Base-by-base conservation (phyloP, 1,140 invertebrate genomes). In the Zaprionus lachaisei region DNA sequence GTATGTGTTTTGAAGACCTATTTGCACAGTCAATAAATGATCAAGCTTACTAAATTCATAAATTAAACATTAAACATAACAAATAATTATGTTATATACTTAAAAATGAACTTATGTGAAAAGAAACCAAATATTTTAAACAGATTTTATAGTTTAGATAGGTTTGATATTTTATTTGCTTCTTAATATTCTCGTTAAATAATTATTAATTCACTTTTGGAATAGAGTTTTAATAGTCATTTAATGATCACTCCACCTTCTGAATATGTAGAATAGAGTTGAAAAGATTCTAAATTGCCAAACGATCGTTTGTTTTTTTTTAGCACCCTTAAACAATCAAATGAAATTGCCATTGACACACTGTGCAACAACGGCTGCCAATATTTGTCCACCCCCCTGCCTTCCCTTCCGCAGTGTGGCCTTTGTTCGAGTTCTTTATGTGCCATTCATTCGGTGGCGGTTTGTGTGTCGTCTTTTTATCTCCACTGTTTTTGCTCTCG, bases 371-470 rank as follows among this genome's bases (percentile, higher is more conserved):
- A 47, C 60, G 49, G 17, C 41, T 77, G 63, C 65, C 66, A 89
- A 72, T 66, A 81, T 72, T 75, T 72, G 71, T 67, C 63, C 70
- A 70, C 71, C 63, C 62, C 55, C 41, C 71, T 72, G 24, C 61
- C 79, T 54, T 4, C n/a, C 37, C 14, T 38, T 12, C 37, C 14
- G 37, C n/a, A 7, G n/a, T 47, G 5, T 47, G 57, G 38, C 64
- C 37, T 62, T 75, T 79, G 76, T 68, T 60, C 81, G 74, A 79
- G 70, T 87, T 89, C 74, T 87, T 89, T 71, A 72, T 87, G 78
- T 70, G 66, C 83, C 84, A 89, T 87, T 87, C 83, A 87, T 86
- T 86, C 69, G 80, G 77, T 86, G 80, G 83, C 76, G 83, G 76
- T 77, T 85, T 89, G 81, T 83, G 74, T 83, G 84, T 41, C 76